These are phyloP conservation scores for Syndactyla subalaris DNA, from an alignment of 2,797 vertebrate genomes.

Conservation along the genomic window DNA sequence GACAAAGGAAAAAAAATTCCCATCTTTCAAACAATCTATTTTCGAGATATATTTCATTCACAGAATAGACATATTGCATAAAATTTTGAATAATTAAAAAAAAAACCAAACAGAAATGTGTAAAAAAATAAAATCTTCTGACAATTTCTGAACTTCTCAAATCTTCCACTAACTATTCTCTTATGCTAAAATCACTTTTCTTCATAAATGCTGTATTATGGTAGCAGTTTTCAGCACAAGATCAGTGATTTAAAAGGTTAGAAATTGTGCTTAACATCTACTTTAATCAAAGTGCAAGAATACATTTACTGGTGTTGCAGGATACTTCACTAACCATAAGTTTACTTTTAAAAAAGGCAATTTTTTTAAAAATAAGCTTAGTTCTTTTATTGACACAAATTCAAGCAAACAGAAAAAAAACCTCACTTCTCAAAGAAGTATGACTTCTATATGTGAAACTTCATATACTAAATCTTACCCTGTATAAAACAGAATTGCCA, in stretches of 20 bases:
- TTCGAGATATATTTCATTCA: constrained; percentile 45
- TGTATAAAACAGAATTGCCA: not conserved
- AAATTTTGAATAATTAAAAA: not conserved
- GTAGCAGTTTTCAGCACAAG: not conserved
- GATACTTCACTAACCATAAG: not conserved
- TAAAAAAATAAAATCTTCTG: not conserved
- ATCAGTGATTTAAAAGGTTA: not conserved
- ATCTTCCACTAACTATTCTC: not conserved
- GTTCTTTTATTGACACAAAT: not conserved
- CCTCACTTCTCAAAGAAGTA: not conserved
- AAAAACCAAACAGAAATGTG: fast-evolving
- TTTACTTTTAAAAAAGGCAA: not conserved
- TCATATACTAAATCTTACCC: not conserved
- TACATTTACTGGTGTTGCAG: not conserved
- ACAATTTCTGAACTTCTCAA: not conserved
- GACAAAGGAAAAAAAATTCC: constrained; percentile 19
- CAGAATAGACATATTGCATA: constrained; percentile 19
- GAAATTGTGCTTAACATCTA: not conserved
- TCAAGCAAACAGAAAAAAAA: not conserved
- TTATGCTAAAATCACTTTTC: not conserved
- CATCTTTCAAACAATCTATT: constrained; percentile 48
- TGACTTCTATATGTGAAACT: not conserved
- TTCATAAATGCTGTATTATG: not conserved
- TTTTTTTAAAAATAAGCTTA: not conserved
- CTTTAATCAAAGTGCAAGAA: not conserved